Conservation (phyloP, 2,113 vertebrate species). For the Rhinolophus ferrumequinum region DNA sequence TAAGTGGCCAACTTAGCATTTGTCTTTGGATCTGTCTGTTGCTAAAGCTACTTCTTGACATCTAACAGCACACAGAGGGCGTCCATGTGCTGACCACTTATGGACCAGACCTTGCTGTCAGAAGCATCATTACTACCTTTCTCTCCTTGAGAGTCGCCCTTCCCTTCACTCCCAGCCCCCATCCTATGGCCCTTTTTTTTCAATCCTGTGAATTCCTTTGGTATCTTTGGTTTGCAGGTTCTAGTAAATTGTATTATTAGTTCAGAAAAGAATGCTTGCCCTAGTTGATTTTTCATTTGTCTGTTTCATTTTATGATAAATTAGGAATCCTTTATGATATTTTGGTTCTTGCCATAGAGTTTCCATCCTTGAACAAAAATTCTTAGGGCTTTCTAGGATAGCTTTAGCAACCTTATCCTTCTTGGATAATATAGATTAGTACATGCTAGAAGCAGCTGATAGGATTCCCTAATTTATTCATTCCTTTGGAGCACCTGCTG, state of each 20-base stretch:
- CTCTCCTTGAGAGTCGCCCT: neutral
- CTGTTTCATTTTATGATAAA: neutral
- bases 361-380: slow-evolving; percentile 13
- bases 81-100: neutral
- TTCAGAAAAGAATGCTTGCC: slow-evolving; percentile 11
- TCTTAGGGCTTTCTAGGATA: neutral
- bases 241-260: neutral
- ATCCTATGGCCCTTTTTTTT: neutral
- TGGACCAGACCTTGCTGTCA: neutral
- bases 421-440: neutral
- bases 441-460: neutral
- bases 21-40: neutral
- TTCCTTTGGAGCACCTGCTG: neutral
- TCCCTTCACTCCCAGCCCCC: neutral
- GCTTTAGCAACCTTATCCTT: neutral
- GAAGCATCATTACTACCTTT: neutral
- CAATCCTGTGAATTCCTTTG: neutral
- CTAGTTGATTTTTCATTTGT: neutral
- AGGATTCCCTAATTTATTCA: neutral
- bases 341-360: neutral
- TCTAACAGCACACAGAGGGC: neutral
- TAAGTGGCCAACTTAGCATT: neutral
- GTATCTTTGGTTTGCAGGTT: neutral
- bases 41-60: neutral
- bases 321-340: neutral